phyloP scores from a whole-genome alignment of 2,113 vertebrate species.

The Cyprinodon brontotheroides region DNA sequence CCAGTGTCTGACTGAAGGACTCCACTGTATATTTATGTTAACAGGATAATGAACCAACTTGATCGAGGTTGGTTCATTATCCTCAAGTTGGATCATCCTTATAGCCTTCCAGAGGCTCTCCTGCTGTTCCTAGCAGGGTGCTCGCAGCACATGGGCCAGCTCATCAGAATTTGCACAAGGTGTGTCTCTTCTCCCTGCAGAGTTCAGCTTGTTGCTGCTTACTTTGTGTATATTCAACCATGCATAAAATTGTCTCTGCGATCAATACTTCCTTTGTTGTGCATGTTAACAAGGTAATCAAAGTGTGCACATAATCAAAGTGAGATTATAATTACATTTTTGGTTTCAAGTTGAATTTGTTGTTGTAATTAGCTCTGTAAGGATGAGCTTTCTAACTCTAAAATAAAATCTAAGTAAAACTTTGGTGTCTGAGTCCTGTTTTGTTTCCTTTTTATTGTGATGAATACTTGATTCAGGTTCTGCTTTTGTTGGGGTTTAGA shows the following conservation, averaged over 20 bases:
- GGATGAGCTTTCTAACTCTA: not conserved
- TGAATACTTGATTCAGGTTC: too few species aligned
- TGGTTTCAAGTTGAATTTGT: conserved; percentile 16
- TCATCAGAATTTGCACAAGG: conserved; percentile 35
- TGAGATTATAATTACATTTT: conserved; percentile 41
- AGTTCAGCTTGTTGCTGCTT: conserved; percentile 14
- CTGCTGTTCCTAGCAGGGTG: conserved; percentile 29
- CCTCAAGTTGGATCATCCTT: conserved; percentile 4
- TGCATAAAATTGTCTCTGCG: conserved; percentile 50
- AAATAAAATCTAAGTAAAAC: not conserved
- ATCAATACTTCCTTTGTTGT: conserved; percentile 45
- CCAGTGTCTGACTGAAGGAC: conserved; percentile 9
- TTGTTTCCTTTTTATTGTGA: too few species aligned
- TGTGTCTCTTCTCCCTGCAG: conserved; percentile 17
- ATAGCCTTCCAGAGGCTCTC: conserved; percentile 1
- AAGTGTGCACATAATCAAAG: conserved; percentile 50
- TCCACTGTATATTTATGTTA: conserved; percentile 10
- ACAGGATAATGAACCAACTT: conserved; percentile 22
- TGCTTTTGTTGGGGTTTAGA: too few species aligned
- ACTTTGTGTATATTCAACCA: conserved; percentile 36
- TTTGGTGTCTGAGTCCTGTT: too few species aligned
- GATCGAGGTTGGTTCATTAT: not conserved
- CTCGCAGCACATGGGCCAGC: conserved; percentile 6
- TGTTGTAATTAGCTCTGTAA: conserved; percentile 11
- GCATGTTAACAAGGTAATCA: conserved; percentile 49